Evolutionary conservation across 2,797 vertebrate genomes (phyloP).

Genomic region (Molossus alvarezi): DNA sequence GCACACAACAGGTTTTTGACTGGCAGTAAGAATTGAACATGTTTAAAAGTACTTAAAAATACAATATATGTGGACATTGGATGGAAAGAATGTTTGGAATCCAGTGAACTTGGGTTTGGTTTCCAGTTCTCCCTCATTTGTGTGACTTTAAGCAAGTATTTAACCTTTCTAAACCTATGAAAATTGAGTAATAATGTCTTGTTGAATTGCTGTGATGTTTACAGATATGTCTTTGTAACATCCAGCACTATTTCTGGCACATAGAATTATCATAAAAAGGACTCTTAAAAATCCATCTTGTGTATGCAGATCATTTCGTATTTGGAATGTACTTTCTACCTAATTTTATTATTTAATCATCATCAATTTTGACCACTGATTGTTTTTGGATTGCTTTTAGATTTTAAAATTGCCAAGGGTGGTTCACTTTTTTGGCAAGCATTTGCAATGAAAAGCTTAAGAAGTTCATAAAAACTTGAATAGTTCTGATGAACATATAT

Average conservation of each 20-base stretch:
- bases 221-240: not conserved
- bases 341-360: conserved; percentile 57
- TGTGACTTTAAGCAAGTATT: not conserved
- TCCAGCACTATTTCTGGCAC: not conserved
- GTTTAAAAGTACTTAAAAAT: conserved; percentile 41
- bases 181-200: conserved; percentile 45
- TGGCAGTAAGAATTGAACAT: not conserved
- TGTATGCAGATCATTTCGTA: not conserved
- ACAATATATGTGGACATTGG: not conserved
- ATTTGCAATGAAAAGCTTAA: conserved; percentile 44
- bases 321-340: not conserved
- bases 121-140: conserved; percentile 46
- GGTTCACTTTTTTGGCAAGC: not conserved
- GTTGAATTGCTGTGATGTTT: not conserved
- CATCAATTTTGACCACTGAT: not conserved
- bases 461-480: conserved; percentile 36
- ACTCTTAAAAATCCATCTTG: conserved; percentile 25
- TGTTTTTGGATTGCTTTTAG: conserved; percentile 50
- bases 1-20: conserved; percentile 15
- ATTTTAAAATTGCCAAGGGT: conserved; percentile 5
- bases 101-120: conserved; percentile 18
- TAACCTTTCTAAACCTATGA: conserved; percentile 17
- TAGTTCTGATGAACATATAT: not conserved
- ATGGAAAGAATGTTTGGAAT: conserved; percentile 45
- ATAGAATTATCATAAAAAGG: conserved; percentile 33